These are phyloP conservation scores for Amphimedon queenslandica DNA, from an alignment of 37 sponge, comb jelly and placozoan genomes.

Conservation along the genomic window DNA sequence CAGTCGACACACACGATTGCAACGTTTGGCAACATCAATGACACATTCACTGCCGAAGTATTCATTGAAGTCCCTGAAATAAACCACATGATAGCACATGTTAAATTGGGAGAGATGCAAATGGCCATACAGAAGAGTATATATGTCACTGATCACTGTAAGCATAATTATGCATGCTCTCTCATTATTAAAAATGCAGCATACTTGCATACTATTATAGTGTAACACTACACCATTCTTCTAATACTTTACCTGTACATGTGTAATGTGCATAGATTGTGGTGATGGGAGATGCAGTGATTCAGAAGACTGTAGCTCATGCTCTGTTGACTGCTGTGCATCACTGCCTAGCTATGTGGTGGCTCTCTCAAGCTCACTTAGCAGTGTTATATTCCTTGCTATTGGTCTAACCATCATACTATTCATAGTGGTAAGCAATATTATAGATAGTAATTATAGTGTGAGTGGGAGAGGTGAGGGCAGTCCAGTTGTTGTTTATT, in stretches of 20 bases:
- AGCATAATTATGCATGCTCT: background rate
- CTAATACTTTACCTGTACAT: too few relatives aligned
- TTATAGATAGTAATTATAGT: too few relatives aligned
- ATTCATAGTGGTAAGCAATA: slow-evolving; percentile 1
- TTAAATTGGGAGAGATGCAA: slow-evolving; percentile 66
- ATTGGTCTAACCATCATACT: slow-evolving; percentile 4
- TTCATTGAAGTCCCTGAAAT: slow-evolving; percentile 13
- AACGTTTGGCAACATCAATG: slow-evolving; percentile 24
- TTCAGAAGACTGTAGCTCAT: slow-evolving; percentile 50
- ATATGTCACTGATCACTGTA: slow-evolving; percentile 8
- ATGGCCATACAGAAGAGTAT: slow-evolving; percentile 64
- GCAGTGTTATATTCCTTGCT: too few relatives aligned
- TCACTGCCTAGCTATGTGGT: slow-evolving; percentile 9
- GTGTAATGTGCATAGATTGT: slow-evolving; percentile 30
- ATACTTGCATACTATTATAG: background rate
- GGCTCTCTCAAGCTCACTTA: too few relatives aligned
- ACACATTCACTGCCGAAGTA: slow-evolving; percentile 10
- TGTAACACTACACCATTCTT: background rate
- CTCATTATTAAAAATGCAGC: background rate
- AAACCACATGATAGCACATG: slow-evolving; percentile 75
- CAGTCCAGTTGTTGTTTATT: background rate
- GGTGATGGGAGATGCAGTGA: slow-evolving; percentile 53
- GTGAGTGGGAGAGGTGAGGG: too few relatives aligned
- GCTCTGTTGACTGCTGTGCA: slow-evolving; percentile 66
- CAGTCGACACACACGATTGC: slow-evolving; percentile 77